Evolutionary conservation across 2,797 vertebrate genomes (phyloP).

Genomic region (Pangasius larnaudii): DNA sequence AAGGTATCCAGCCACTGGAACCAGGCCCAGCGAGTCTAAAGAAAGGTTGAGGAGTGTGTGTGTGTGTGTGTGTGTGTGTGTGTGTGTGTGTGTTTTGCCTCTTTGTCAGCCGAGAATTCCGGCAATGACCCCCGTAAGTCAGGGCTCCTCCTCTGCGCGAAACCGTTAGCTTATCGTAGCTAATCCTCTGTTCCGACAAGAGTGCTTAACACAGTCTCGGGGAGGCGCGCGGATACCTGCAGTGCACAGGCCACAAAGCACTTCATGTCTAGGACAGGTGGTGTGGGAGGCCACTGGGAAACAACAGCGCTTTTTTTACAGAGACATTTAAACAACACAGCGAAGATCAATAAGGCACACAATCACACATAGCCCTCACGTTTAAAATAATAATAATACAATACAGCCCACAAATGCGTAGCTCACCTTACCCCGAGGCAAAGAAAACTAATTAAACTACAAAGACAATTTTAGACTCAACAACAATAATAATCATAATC

Average conservation of each 20-base stretch:
- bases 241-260: slow-evolving; percentile 53
- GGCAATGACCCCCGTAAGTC: slow-evolving; percentile 79
- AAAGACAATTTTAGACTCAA: background rate
- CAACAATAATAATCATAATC: background rate
- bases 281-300: slow-evolving; percentile 40
- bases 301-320: slow-evolving; percentile 15
- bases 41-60: slow-evolving; percentile 68
- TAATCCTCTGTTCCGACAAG: slow-evolving; percentile 89
- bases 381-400: background rate
- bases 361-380: background rate
- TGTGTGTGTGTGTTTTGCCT: slow-evolving; percentile 79
- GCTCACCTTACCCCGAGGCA: background rate
- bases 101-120: slow-evolving; percentile 84
- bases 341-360: background rate
- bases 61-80: slow-evolving; percentile 68
- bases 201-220: slow-evolving; percentile 84
- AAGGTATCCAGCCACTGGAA: slow-evolving; percentile 71
- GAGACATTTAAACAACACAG: background rate
- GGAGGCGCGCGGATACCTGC: slow-evolving; percentile 70
- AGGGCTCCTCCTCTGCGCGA: slow-evolving; percentile 82
- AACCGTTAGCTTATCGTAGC: slow-evolving; percentile 88
- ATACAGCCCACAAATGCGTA: background rate
- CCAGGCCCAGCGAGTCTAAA: slow-evolving; percentile 74
- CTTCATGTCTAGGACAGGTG: slow-evolving; percentile 46
- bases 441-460: background rate